Conservation (phyloP, 2,113 vertebrate species). For the Bambusicola thoracicus region DNA sequence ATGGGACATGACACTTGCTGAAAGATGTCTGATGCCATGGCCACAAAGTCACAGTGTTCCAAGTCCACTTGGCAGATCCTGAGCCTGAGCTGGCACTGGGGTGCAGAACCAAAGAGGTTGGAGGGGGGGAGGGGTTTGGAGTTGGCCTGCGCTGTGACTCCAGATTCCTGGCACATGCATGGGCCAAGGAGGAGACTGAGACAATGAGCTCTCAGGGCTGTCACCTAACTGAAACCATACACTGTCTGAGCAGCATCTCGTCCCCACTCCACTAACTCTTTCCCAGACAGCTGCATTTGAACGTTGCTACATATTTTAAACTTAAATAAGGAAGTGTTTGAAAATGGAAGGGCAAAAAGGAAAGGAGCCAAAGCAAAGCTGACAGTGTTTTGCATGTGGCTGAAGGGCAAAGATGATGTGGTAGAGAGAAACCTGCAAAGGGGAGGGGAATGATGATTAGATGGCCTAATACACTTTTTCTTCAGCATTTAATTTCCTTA, state of each 20-base stretch:
- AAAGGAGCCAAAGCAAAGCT: not conserved
- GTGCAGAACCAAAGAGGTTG: not conserved
- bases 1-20: not conserved
- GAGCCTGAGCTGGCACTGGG: rapidly evolving
- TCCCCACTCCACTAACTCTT: not conserved
- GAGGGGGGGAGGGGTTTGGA: rapidly evolving
- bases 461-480: not conserved
- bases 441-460: constrained; percentile 14
- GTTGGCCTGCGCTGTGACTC: not conserved
- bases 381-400: not conserved
- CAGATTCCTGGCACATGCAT: not conserved
- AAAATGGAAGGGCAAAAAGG: not conserved
- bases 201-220: not conserved
- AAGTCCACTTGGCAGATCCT: not conserved
- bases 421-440: not conserved
- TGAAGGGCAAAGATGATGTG: constrained; percentile 6
- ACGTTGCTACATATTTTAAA: not conserved
- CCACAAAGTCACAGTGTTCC: not conserved
- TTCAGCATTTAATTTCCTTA: constrained; percentile 29
- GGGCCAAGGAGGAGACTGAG: not conserved
- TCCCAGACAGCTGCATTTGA: not conserved
- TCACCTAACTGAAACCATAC: not conserved
- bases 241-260: not conserved
- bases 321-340: not conserved
- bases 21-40: rapidly evolving